Conservation (phyloP, 2,888 invertebrate genomes). For the Phoenoteleia sp. region DNA sequence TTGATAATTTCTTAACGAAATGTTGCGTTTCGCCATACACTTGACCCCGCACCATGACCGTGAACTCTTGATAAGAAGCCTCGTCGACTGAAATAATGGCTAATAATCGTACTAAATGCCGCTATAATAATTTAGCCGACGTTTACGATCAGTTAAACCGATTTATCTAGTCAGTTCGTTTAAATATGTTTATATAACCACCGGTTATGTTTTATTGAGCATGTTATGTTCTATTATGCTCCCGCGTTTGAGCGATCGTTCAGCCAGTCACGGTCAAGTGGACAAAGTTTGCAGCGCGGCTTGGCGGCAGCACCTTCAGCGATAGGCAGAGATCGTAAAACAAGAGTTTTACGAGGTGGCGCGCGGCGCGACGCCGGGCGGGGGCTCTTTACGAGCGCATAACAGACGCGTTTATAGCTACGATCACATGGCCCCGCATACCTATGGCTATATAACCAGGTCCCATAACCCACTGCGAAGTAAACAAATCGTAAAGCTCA, state of each 20-base stretch:
- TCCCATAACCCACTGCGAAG: slow-evolving; percentile 85
- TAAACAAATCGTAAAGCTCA: slow-evolving; percentile 87
- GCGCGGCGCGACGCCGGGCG: slow-evolving; percentile 76
- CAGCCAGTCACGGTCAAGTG: slow-evolving; percentile 65
- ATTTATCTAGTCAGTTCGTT: slow-evolving; percentile 49
- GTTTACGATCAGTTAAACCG: slow-evolving; percentile 61
- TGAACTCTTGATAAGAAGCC: slow-evolving; percentile 39
- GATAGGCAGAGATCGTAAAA: slow-evolving; percentile 85
- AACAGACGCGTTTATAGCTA: slow-evolving; percentile 86
- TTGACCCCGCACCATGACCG: slow-evolving; percentile 13
- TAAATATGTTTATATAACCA: slow-evolving; percentile 59
- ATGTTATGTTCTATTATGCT: too few species aligned
- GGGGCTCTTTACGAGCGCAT: slow-evolving; percentile 86
- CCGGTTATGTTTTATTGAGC: slow-evolving; percentile 54
- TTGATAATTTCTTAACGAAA: not conserved
- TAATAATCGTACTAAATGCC: slow-evolving; percentile 38
- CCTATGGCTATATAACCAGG: slow-evolving; percentile 84
- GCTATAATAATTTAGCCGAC: slow-evolving; percentile 48
- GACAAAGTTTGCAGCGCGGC: slow-evolving; percentile 77
- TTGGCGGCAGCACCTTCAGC: slow-evolving; percentile 81
- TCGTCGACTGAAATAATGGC: slow-evolving; percentile 28
- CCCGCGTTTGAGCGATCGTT: slow-evolving; percentile 61
- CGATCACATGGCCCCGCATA: slow-evolving; percentile 86
- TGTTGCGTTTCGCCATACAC: not conserved
- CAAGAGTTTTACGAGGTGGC: slow-evolving; percentile 85